These are phyloP conservation scores for Melanotaenia duboulayi DNA, from an alignment of 2,113 vertebrate genomes.

Conservation along the genomic window DNA sequence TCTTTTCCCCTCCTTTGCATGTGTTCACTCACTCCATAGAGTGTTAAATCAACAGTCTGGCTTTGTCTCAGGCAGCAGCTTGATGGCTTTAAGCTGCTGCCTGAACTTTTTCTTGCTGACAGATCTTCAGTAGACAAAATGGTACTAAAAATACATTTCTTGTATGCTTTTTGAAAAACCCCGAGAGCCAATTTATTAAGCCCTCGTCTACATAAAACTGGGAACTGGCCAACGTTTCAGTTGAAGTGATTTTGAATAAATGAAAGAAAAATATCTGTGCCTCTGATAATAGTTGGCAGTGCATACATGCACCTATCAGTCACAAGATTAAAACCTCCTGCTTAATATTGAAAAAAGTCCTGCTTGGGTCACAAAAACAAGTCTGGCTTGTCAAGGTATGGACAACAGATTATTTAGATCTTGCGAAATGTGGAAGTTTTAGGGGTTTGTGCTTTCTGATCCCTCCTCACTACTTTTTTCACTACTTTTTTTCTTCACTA, in stretches of 20 bases:
- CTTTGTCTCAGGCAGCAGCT: conserved; percentile 68
- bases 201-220: conserved; percentile 18
- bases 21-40: conserved; percentile 73
- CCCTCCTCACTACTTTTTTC: too few species aligned
- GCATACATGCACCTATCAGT: neutral
- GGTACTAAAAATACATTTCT: conserved; percentile 57
- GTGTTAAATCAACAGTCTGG: conserved; percentile 76
- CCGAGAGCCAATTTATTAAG: conserved; percentile 15
- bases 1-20: conserved; percentile 70
- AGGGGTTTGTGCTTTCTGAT: too few species aligned
- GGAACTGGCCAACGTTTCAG: neutral
- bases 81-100: conserved; percentile 76
- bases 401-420: neutral
- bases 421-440: neutral
- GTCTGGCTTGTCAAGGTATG: neutral
- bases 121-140: conserved; percentile 54
- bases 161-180: conserved; percentile 39
- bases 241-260: conserved; percentile 18
- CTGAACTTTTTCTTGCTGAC: conserved; percentile 54
- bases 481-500: too few species aligned
- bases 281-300: neutral
- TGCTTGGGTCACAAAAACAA: neutral
- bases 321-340: neutral
- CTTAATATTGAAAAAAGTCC: neutral
- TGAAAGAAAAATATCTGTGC: conserved; percentile 5